A percentile compares a stretch with the other conserved stretches of the same genome.
These are phyloP conservation scores for Eilema sororculum DNA, from an alignment of 2,888 invertebrate species.

Conservation along the genomic window DNA sequence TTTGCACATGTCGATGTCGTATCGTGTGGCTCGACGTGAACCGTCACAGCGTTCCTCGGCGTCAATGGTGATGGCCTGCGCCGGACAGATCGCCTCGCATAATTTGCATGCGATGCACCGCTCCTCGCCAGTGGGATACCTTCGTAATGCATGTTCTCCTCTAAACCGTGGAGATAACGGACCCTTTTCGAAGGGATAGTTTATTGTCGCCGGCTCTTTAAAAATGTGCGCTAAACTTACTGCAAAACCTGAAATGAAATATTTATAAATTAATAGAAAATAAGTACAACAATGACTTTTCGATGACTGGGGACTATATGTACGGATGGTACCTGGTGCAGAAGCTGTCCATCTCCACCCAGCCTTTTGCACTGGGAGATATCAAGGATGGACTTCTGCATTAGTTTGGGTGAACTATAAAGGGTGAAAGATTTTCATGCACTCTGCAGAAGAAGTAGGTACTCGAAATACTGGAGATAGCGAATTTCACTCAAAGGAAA, in stretches of 20 bases:
- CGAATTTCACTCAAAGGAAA: no score
- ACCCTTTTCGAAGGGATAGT: conserved; percentile 99
- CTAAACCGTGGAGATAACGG: conserved; percentile 98
- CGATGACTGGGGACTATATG: no score
- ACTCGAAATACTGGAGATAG: no score
- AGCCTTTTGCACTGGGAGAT: no score
- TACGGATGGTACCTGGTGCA: no score
- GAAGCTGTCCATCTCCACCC: no score
- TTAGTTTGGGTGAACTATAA: no score
- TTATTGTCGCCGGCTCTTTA: conserved; percentile 97
- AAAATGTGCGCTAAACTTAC: conserved; percentile 91
- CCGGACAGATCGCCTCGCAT: conserved; percentile 99
- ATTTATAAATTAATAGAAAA: no score
- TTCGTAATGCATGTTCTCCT: conserved; percentile 98
- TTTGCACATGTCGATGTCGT: conserved; percentile 99
- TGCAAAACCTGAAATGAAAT: conserved; percentile 89
- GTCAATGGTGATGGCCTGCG: conserved; percentile 99
- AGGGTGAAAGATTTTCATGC: no score
- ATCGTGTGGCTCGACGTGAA: conserved; percentile 97
- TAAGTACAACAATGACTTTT: no score
- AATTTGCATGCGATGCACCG: conserved; percentile 99
- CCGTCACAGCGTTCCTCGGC: conserved; percentile 98
- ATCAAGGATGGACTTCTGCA: no score
- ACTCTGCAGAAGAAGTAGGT: no score
- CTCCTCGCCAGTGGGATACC: conserved; percentile 99